Conservation (phyloP, 2,888 invertebrate genomes). For the Rhagium mordax region DNA sequence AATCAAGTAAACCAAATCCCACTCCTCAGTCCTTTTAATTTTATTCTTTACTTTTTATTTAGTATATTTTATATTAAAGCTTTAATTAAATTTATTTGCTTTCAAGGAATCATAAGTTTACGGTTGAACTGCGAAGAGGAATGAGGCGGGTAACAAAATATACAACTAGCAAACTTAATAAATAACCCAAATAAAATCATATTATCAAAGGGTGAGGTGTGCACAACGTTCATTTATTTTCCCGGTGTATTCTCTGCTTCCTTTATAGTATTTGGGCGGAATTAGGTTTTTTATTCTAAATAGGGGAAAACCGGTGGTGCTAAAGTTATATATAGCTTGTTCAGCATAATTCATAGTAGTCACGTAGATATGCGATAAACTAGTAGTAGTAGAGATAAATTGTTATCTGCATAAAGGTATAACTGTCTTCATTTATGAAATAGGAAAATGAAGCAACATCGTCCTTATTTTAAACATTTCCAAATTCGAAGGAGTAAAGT, state of each 20-base stretch:
- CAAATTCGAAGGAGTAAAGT: no score
- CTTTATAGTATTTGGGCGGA: neutral
- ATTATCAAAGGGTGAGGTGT: slow-evolving; percentile 9
- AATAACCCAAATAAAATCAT: slow-evolving; percentile 13
- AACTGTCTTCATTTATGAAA: no score
- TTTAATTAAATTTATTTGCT: slow-evolving; percentile 14
- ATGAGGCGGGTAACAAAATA: slow-evolving; percentile 8
- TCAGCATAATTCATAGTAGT: neutral
- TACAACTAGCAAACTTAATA: slow-evolving; percentile 13
- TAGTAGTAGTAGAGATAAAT: no score
- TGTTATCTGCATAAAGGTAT: no score
- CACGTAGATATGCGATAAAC: neutral
- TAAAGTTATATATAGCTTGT: neutral
- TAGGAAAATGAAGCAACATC: no score
- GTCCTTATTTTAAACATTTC: no score
- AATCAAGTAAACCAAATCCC: no score
- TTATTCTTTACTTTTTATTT: slow-evolving; percentile 8
- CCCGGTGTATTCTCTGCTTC: neutral
- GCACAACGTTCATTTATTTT: slow-evolving; percentile 2
- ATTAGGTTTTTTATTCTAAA: neutral
- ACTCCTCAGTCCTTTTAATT: neutral
- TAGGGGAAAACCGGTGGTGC: neutral
- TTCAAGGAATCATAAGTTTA: neutral
- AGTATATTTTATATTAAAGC: neutral
- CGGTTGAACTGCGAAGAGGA: slow-evolving; percentile 4